These are phyloP conservation scores for Phacellophora camtschatica DNA, from an alignment of 30 jellyfish, hydroid and myxozoan species.

Conservation along the genomic window DNA sequence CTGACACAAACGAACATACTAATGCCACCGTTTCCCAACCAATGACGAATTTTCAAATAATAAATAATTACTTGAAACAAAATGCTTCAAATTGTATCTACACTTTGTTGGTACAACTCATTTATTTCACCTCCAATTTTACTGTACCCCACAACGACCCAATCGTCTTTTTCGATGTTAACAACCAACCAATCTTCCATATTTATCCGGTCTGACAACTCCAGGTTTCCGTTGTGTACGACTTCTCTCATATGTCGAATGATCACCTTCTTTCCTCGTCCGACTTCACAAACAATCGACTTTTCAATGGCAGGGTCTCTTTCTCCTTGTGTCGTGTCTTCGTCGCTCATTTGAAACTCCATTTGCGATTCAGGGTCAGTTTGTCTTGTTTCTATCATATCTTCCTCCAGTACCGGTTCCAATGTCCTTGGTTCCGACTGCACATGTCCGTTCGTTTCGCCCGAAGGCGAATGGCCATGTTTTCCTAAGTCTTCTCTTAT, in stretches of 20 bases:
- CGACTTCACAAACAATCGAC: constrained; percentile 52
- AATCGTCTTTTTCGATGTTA: constrained; percentile 67
- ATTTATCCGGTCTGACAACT: constrained; percentile 25
- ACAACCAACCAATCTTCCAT: constrained; percentile 69
- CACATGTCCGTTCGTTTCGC: neutral
- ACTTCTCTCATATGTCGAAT: constrained; percentile 60
- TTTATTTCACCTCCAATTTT: constrained; percentile 51
- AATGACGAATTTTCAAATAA: neutral
- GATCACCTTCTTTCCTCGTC: constrained; percentile 51
- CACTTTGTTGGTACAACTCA: constrained; percentile 31
- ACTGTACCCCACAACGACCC: constrained; percentile 66
- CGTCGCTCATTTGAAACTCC: neutral
- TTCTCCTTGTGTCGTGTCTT: neutral
- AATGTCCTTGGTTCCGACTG: neutral
- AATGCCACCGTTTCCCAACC: neutral
- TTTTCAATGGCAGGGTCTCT: neutral
- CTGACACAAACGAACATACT: no score
- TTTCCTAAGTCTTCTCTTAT: neutral
- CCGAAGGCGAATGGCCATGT: neutral
- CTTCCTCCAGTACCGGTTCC: constrained; percentile 68
- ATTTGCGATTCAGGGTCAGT: constrained; percentile 63
- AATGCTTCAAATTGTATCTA: constrained; percentile 51
- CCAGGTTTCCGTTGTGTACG: constrained; percentile 35
- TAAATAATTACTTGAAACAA: no score
- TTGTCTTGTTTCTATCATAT: constrained; percentile 21